These are phyloP conservation scores for Gallinago nigripennis DNA, from an alignment of 2,797 vertebrate species.

Conservation along the genomic window DNA sequence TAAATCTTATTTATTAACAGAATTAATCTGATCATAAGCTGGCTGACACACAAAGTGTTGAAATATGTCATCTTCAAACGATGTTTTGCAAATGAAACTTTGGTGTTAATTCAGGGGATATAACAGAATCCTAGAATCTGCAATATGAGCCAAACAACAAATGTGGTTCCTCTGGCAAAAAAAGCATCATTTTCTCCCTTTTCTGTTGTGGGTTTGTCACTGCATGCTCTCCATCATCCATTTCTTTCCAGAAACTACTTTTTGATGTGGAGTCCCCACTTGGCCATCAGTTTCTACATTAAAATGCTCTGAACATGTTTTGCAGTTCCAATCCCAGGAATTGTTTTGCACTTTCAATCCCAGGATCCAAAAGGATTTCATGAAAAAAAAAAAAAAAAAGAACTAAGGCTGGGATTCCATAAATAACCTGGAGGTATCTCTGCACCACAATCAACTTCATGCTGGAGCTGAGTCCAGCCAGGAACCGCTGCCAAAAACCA, in stretches of 20 bases:
- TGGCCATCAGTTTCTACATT: conserved; percentile 19
- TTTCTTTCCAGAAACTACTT: conserved; percentile 60
- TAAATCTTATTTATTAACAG: conserved; percentile 77
- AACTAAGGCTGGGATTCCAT: conserved; percentile 12
- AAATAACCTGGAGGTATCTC: conserved; percentile 9
- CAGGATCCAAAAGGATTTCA: conserved; percentile 15
- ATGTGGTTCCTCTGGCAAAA: conserved; percentile 67
- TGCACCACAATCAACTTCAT: not conserved
- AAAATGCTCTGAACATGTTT: conserved; percentile 12
- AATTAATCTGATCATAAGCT: conserved; percentile 74
- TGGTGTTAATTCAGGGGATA: conserved; percentile 71
- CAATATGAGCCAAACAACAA: conserved; percentile 70
- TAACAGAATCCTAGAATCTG: conserved; percentile 62
- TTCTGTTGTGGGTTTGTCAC: conserved; percentile 71
- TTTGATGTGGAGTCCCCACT: conserved; percentile 63
- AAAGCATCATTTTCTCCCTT: conserved; percentile 58
- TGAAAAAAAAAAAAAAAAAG: not conserved
- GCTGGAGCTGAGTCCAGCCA: not conserved
- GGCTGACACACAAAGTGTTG: conserved; percentile 69
- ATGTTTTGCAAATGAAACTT: conserved; percentile 75
- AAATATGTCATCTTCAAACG: conserved; percentile 70
- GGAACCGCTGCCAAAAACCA: not conserved
- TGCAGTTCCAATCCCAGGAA: conserved; percentile 21
- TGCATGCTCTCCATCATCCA: conserved; percentile 56
- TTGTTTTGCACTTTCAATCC: not conserved